These are phyloP conservation scores for Vanacampus margaritifer DNA, from an alignment of 2,113 vertebrate genomes.

Conservation along the genomic window DNA sequence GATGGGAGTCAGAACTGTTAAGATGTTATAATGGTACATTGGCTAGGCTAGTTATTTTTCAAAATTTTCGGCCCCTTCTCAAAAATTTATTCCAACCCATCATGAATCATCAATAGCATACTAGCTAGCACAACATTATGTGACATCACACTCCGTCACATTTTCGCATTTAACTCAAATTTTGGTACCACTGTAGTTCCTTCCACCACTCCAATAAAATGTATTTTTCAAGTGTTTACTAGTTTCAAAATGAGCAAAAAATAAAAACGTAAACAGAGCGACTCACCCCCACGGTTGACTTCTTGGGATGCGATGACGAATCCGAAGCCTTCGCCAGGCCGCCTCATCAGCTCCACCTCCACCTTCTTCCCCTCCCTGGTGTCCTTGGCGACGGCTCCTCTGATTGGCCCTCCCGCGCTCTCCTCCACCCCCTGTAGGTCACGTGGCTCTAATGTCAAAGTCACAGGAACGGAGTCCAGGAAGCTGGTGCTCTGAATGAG, in stretches of 20 bases:
- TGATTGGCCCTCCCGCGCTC: conserved; percentile 36
- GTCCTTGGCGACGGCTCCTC: conserved; percentile 36
- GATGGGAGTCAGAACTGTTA: background rate
- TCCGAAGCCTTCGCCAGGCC: conserved; percentile 72
- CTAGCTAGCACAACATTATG: background rate
- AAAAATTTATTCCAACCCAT: no score
- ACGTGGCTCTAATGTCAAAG: conserved; percentile 70
- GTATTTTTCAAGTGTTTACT: background rate
- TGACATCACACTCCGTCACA: background rate
- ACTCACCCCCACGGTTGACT: conserved; percentile 63
- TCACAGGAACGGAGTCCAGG: conserved; percentile 75
- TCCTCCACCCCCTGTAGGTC: conserved; percentile 70
- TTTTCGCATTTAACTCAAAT: background rate
- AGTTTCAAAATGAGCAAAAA: background rate
- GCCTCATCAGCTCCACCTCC: conserved; percentile 73
- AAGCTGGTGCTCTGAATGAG: conserved; percentile 79
- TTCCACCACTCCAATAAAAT: background rate
- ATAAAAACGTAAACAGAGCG: no score
- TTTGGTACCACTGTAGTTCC: background rate
- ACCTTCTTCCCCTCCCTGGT: conserved; percentile 22
- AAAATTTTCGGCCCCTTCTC: no score
- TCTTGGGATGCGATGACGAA: conserved; percentile 77
- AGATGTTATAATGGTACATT: background rate
- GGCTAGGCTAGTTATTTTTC: no score
- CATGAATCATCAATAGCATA: background rate